Conservation (phyloP, 2,113 vertebrate genomes). For the cattle (Bos taurus) region ARS-UCD2.0 NC_037331.1:6245001-6245500, state of each 20-base stretch:
- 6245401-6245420: background rate
- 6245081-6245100: background rate
- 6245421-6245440: too few relatives aligned
- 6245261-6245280: background rate
- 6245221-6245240: background rate
- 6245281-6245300: background rate
- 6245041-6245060: fast-evolving
- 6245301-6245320: background rate
- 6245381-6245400: background rate
- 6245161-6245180: background rate
- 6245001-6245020: background rate
- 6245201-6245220: background rate
- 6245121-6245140: background rate
- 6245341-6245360: background rate
- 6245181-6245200: too few relatives aligned
- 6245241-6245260: background rate
- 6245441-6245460: background rate
- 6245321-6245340: background rate
- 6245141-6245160: background rate
- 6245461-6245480: background rate
- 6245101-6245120: background rate
- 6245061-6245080: background rate
- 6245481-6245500: background rate
- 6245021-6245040: fast-evolving
- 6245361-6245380: background rate